phyloP scores from a whole-genome alignment of 2,113 vertebrate genomes.

The Gorilla gorilla region DNA sequence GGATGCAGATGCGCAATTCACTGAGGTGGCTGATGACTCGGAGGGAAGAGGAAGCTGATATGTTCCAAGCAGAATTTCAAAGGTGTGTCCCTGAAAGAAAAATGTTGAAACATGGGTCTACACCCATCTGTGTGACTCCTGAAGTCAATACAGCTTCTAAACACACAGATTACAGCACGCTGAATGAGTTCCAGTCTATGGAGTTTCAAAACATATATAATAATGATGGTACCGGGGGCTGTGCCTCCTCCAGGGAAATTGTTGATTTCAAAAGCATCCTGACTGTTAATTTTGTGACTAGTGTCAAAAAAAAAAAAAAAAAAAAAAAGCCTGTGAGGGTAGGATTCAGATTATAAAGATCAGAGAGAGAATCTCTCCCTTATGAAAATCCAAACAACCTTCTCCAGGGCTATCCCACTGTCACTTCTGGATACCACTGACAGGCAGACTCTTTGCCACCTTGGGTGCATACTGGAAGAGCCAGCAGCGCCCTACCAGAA shows the following conservation, averaged over 20 bases:
- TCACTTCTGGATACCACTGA: neutral
- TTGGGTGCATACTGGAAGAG: neutral
- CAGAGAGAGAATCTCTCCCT: neutral
- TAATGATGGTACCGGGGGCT: neutral
- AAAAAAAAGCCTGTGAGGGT: too few species aligned
- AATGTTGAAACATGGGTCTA: neutral
- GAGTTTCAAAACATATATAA: neutral
- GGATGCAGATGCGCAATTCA: neutral
- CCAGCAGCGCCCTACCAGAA: neutral
- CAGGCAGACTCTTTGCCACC: neutral
- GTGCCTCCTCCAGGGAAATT: neutral
- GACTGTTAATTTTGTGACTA: neutral
- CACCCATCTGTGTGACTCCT: conserved; percentile 3
- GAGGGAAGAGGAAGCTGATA: neutral
- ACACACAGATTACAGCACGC: neutral
- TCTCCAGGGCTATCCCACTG: rapidly evolving
- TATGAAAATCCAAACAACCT: neutral
- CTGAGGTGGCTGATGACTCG: neutral
- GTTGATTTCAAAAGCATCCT: neutral
- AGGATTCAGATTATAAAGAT: too few species aligned
- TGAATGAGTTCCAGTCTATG: neutral
- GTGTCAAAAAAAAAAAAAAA: too few species aligned
- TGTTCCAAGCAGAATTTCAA: conserved; percentile 44
- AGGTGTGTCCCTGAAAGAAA: conserved; percentile 12
- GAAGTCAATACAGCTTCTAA: conserved; percentile 10